These are phyloP conservation scores for Neopipo cinnamomea DNA, from an alignment of 2,113 vertebrate species.

Conservation along the genomic window DNA sequence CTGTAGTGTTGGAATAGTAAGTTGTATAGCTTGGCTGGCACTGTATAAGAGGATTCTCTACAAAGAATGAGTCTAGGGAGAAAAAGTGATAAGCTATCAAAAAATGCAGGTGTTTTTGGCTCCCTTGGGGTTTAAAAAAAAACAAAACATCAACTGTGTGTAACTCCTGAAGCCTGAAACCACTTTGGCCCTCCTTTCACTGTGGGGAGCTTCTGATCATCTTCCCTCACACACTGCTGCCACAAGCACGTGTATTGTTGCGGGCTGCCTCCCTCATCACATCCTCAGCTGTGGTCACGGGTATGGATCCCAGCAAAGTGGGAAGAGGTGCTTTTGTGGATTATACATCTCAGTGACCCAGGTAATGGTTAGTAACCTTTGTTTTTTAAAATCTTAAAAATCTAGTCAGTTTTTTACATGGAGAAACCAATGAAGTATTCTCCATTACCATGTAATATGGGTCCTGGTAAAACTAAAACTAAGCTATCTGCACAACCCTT, in stretches of 20 bases:
- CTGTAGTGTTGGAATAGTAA: background rate
- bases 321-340: background rate
- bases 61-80: rapidly evolving
- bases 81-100: background rate
- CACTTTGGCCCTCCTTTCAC: background rate
- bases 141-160: too few relatives aligned
- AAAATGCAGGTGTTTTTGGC: background rate
- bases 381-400: background rate
- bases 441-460: background rate
- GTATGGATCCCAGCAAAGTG: background rate
- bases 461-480: background rate
- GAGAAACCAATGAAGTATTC: background rate
- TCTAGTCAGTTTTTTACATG: rapidly evolving
- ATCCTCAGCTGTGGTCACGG: rapidly evolving
- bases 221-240: background rate
- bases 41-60: background rate
- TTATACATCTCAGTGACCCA: background rate
- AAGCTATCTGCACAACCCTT: background rate
- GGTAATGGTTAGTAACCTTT: background rate
- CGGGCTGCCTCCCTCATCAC: rapidly evolving
- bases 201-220: background rate
- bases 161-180: background rate
- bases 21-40: background rate
- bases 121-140: background rate
- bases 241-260: rapidly evolving